Evolutionary conservation across 2,113 vertebrate genomes (phyloP).

Genomic region (Channa argus): DNA sequence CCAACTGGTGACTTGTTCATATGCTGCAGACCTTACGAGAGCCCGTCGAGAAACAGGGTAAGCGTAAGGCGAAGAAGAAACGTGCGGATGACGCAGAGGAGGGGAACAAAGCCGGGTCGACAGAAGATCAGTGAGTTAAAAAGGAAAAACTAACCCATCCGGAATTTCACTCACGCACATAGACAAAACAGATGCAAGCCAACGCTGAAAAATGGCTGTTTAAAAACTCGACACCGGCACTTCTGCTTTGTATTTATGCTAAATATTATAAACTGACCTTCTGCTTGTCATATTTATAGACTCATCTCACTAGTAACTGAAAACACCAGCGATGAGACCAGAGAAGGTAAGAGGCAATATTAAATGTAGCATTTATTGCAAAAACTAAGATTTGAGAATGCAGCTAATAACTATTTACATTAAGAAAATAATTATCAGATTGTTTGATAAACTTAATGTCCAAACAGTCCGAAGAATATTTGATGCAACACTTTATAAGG

Average conservation of each 20-base stretch:
- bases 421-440: no score
- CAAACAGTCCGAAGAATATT: no score
- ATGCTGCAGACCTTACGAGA: constrained; percentile 85
- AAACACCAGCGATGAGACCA: constrained; percentile 70
- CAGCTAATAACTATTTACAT: no score
- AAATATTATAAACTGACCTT: neutral
- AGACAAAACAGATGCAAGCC: constrained; percentile 17
- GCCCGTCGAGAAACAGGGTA: constrained; percentile 85
- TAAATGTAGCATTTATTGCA: no score
- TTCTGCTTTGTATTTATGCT: neutral
- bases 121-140: constrained; percentile 86
- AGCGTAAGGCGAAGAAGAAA: constrained; percentile 81
- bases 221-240: neutral
- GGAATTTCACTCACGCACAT: constrained; percentile 19
- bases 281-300: constrained; percentile 73
- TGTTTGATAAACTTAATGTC: no score
- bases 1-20: neutral
- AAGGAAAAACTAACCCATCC: neutral
- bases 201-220: neutral
- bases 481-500: no score
- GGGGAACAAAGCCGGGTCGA: constrained; percentile 55
- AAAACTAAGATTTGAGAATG: no score
- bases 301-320: constrained; percentile 90
- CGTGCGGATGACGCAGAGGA: constrained; percentile 51
- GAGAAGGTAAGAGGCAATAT: constrained; percentile 81